Percentiles rank a stretch among this genome's conserved stretches.
These are phyloP conservation scores for Pampusana beccarii DNA, from an alignment of 2,113 vertebrate species.

Conservation along the genomic window DNA sequence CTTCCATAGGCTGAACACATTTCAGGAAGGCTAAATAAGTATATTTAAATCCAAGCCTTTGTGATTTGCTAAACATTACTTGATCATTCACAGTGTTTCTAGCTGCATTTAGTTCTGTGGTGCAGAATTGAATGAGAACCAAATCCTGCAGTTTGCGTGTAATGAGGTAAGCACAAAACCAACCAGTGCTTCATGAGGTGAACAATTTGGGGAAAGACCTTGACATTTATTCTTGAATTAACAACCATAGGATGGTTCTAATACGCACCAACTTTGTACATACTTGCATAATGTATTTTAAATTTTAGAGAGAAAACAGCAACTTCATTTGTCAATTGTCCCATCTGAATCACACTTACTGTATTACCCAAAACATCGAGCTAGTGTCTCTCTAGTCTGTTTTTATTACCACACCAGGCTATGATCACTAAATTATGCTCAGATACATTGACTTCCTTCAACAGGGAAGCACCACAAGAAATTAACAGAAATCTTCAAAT, in stretches of 20 bases:
- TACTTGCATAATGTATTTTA: background rate
- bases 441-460: constrained; percentile 45
- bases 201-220: background rate
- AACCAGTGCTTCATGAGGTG: background rate
- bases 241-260: background rate
- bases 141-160: background rate
- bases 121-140: background rate
- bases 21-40: background rate
- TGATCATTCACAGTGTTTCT: background rate
- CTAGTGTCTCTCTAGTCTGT: background rate
- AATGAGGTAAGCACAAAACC: background rate
- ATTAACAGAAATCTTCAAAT: constrained; percentile 63
- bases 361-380: constrained; percentile 26
- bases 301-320: background rate
- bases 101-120: background rate
- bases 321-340: constrained; percentile 3
- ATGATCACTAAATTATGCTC: constrained; percentile 26
- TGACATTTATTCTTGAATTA: background rate
- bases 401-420: constrained; percentile 9
- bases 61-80: background rate
- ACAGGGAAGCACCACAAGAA: constrained; percentile 44
- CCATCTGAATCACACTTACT: background rate
- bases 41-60: background rate
- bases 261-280: background rate
- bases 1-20: background rate